Evolutionary conservation across 1,140 invertebrate genomes (phyloP).

Genomic region (Zaprionus davidi): DNA sequence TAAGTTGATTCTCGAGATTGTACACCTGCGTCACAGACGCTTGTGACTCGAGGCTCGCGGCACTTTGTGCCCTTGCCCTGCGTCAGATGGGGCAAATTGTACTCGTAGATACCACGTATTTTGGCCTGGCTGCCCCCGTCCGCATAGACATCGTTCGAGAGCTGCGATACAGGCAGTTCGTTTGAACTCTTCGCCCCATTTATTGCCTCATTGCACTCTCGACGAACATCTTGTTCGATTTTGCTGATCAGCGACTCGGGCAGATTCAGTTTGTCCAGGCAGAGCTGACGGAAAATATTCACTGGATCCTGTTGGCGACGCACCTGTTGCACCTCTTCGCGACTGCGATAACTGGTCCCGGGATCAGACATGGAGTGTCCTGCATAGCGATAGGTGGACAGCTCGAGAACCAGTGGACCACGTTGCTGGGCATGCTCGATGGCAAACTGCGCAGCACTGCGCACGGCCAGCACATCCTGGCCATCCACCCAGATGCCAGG

Average conservation of each 20-base stretch:
- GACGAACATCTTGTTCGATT: slow-evolving; percentile 86
- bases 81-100: slow-evolving; percentile 43
- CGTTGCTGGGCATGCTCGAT: slow-evolving; percentile 89
- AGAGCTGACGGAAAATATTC: slow-evolving; percentile 90
- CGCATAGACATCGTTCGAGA: slow-evolving; percentile 94
- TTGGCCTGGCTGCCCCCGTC: slow-evolving; percentile 48
- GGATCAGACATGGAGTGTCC: slow-evolving; percentile 93
- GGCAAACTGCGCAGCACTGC: slow-evolving; percentile 92
- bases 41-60: neutral
- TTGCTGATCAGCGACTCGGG: slow-evolving; percentile 86
- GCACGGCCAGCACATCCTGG: slow-evolving; percentile 95
- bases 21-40: neutral
- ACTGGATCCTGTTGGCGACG: slow-evolving; percentile 95
- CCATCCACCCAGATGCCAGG: slow-evolving; percentile 93
- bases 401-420: slow-evolving; percentile 95
- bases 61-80: neutral
- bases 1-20: too few species aligned
- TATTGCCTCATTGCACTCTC: slow-evolving; percentile 90
- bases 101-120: slow-evolving; percentile 42
- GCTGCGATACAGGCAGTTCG: slow-evolving; percentile 92
- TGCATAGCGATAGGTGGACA: slow-evolving; percentile 90
- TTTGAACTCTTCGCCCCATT: slow-evolving; percentile 89
- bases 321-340: slow-evolving; percentile 96
- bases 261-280: slow-evolving; percentile 85
- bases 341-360: slow-evolving; percentile 90